Evolutionary conservation across 2,888 invertebrate genomes (phyloP).

Genomic region (Melipona beecheii): DNA sequence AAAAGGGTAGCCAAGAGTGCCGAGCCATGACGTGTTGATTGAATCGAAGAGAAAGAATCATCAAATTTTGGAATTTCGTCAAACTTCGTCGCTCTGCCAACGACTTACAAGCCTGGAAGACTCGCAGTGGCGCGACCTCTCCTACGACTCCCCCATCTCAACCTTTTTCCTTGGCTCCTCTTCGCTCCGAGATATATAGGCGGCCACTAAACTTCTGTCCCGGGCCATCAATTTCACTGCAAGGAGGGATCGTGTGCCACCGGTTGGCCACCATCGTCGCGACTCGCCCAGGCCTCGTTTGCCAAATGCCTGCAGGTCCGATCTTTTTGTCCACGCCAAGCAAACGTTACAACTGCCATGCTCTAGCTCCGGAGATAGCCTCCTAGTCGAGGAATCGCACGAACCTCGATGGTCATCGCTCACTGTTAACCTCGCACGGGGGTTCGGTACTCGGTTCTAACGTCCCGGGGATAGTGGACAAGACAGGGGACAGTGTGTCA

Average conservation of each 20-base stretch:
- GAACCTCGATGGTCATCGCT: conserved; percentile 64
- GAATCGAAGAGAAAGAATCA: not conserved
- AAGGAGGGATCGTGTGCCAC: conserved; percentile 73
- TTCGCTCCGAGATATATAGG: conserved; percentile 73
- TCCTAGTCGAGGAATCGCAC: conserved; percentile 63
- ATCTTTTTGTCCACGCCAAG: conserved; percentile 70
- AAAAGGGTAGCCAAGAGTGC: too few species aligned
- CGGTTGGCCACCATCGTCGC: conserved; percentile 42
- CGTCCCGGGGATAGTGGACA: conserved; percentile 29
- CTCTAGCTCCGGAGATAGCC: conserved; percentile 37
- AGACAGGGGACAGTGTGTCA: conserved; percentile 21
- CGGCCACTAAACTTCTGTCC: conserved; percentile 78
- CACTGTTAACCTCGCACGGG: conserved; percentile 44
- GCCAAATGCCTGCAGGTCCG: conserved; percentile 71
- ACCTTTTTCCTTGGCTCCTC: conserved; percentile 49
- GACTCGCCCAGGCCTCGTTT: conserved; percentile 63
- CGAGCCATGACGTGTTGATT: not conserved
- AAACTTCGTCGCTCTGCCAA: conserved; percentile 58
- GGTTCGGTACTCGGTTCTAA: conserved; percentile 41
- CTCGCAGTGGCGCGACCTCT: conserved; percentile 46
- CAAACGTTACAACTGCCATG: not conserved
- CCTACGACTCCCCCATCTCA: conserved; percentile 37
- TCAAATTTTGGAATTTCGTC: not conserved
- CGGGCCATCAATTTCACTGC: conserved; percentile 76
- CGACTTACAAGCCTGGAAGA: conserved; percentile 70